Base-by-base conservation (phyloP, 2,888 invertebrate species). In the Aproaerema taeniolella region DNA sequence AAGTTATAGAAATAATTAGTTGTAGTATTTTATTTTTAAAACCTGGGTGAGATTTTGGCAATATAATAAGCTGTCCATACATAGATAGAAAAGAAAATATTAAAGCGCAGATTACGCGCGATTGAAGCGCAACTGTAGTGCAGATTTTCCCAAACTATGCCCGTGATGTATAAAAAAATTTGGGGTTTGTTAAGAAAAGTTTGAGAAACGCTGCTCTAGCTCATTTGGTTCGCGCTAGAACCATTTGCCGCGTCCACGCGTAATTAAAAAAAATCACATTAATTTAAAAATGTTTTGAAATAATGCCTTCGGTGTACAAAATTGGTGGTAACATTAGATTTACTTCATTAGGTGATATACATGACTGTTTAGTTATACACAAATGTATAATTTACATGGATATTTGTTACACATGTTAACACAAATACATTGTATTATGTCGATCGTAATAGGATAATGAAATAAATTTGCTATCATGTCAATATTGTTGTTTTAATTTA, bases 381-480 rank as follows among this genome's bases (percentile, higher is more conserved):
- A 55, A 45, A 53, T 46, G 38, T 38, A 55, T 61, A 50, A 56
- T 56, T 56, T 60, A 45, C 39, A 53, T 58, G 55, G 57, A 55
- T 55, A 56, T 60, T 64, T 55, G 54, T 64, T 64, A 71, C 63
- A 66, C 61, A 53, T 57, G 55, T 56, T 63, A 47, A 55, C 59
- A 58, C 59, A 61, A 54, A 61, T 67, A 68, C 62, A 60, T 59
- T 71, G 66, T 74, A 71, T 69, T 71, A 69, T 70, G 67, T 78
- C 61, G 66, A 70, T 73, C 71, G 67, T 77, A 73, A 69, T 80
- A 80, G 68, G 71, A 62, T 76, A 73, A 61, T 54, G 45, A 59
- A 75, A 79, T 78, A 80, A 78, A 81, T 80, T 80, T 80, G 80
- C 77, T 80, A 81, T 81, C 74, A 75, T 74, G 73, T 77, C 69